Evolutionary conservation across 2,113 vertebrate genomes (phyloP).

Genomic region (Gymnarchus niloticus): DNA sequence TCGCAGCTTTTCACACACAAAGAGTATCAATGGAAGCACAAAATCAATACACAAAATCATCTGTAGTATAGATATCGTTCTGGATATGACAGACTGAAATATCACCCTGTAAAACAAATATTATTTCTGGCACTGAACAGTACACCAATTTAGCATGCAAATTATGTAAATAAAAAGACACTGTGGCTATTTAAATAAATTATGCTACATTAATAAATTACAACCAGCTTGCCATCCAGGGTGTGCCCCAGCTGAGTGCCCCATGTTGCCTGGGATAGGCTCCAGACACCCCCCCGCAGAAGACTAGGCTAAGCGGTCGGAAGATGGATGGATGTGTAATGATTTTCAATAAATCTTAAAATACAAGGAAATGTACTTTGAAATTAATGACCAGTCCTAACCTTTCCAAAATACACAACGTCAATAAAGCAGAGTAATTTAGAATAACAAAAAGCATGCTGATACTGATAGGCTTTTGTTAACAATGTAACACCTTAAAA

Average conservation of each 20-base stretch:
- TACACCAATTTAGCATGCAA: not conserved
- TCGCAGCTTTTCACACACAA: not conserved
- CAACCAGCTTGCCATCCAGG: not conserved
- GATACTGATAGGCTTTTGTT: not conserved
- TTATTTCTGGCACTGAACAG: not conserved
- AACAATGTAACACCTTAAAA: not conserved
- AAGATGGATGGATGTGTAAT: not conserved
- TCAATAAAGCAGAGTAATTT: not conserved
- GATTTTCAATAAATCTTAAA: too few relatives aligned
- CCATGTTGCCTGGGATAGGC: not conserved
- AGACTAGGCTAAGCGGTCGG: not conserved
- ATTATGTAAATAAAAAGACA: not conserved
- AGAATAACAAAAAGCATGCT: not conserved
- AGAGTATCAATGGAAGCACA: not conserved
- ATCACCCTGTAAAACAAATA: not conserved
- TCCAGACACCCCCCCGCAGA: not conserved
- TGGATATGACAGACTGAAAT: not conserved
- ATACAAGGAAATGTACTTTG: not conserved
- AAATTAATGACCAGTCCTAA: not conserved
- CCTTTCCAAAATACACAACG: not conserved
- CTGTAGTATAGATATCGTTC: not conserved
- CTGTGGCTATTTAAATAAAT: not conserved
- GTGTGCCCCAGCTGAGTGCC: not conserved
- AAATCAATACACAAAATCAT: not conserved
- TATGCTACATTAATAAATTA: not conserved